A percentile compares a stretch with the other conserved stretches of the same genome.
phyloP scores from a whole-genome alignment of 2,113 vertebrate genomes.

The Gambusia affinis region DNA sequence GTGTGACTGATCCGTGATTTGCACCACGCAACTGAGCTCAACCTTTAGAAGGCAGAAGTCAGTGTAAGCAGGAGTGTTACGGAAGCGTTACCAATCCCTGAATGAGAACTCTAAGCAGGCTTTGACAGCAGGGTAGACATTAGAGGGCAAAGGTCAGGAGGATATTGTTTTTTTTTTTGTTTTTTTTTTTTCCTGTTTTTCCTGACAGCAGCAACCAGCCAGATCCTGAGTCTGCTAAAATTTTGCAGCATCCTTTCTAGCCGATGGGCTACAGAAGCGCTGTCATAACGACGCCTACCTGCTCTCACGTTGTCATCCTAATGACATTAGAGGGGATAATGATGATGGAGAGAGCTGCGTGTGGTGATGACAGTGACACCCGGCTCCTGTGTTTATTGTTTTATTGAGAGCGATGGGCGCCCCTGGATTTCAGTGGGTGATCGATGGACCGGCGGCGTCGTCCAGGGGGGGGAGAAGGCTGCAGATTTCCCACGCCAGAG shows the following conservation, averaged over 20 bases:
- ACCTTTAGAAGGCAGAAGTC: constrained; percentile 2
- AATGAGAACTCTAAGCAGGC: constrained; percentile 30
- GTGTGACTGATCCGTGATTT: constrained; percentile 20
- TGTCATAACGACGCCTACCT: neutral
- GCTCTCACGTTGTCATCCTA: constrained; percentile 6
- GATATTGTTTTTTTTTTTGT: neutral
- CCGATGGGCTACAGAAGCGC: neutral
- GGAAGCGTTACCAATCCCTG: constrained; percentile 14
- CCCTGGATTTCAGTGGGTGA: constrained; percentile 29
- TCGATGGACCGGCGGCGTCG: constrained; percentile 32
- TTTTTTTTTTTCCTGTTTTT: constrained; percentile 11
- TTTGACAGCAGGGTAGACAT: constrained; percentile 34
- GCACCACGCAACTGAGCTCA: constrained; percentile 11
- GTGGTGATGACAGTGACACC: constrained; percentile 19
- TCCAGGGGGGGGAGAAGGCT: constrained; percentile 25
- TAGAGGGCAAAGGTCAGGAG: constrained; percentile 16
- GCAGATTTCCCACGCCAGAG: constrained; percentile 35
- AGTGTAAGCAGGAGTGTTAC: neutral
- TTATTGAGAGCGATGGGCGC: constrained; percentile 28
- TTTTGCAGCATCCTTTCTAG: neutral
- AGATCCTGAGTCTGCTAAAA: neutral
- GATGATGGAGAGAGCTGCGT: constrained; percentile 25
- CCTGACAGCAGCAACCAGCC: neutral
- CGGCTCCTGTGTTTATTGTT: constrained; percentile 15
- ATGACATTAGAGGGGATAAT: constrained; percentile 17